phyloP scores from a whole-genome alignment of 2,113 vertebrate species.

The Ptilonorhynchus violaceus region DNA sequence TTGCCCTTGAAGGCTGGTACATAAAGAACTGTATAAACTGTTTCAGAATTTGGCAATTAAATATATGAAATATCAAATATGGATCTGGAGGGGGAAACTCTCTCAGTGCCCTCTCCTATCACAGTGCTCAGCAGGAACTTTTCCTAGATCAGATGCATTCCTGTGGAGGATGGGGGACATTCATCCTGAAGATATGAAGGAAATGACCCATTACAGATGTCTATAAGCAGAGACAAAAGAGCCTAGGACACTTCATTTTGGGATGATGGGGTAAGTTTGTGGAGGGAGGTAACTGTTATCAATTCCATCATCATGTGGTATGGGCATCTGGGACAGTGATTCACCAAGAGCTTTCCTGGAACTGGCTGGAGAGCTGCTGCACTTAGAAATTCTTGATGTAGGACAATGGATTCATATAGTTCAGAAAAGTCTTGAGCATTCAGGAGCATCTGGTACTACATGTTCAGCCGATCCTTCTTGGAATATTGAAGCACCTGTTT shows the following conservation, averaged over 20 bases:
- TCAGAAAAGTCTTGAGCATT: background rate
- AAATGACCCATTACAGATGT: background rate
- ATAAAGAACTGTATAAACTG: background rate
- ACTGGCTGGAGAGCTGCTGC: background rate
- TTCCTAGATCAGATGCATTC: background rate
- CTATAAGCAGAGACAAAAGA: background rate
- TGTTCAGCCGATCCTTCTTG: background rate
- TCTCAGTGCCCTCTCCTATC: background rate
- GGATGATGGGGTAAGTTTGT: background rate
- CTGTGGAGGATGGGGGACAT: background rate
- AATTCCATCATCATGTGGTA: background rate
- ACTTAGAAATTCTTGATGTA: background rate
- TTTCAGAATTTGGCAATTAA: background rate
- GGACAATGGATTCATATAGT: fast-evolving
- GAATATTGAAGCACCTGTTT: background rate
- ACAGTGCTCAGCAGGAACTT: background rate
- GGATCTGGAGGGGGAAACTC: background rate
- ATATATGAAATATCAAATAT: background rate
- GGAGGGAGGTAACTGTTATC: background rate
- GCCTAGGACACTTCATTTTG: background rate
- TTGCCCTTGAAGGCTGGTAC: background rate
- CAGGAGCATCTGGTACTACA: background rate
- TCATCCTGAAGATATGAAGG: background rate
- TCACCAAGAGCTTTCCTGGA: background rate
- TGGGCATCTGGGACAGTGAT: background rate